Base-by-base conservation (phyloP, 2,888 invertebrate genomes). In the Acanthosepion pharaonis region DNA sequence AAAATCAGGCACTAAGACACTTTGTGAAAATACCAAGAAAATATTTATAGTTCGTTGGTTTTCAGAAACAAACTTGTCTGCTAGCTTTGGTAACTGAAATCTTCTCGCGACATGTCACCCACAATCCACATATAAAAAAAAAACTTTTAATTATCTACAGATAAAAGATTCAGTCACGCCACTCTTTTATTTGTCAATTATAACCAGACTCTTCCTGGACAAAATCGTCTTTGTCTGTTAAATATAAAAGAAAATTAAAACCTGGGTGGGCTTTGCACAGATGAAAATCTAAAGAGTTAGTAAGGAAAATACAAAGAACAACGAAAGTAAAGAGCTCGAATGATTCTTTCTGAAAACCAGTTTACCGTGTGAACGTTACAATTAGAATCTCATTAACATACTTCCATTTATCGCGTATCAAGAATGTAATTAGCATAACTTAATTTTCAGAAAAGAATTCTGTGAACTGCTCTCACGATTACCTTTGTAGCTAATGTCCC, bases 321-420 rank as follows among this genome's bases (percentile, higher is more conserved):
- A 78, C 2, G n/a, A n/a, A n/a, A 15, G n/a, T n/a, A 1, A 78
- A 78, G 11, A 3, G n/a, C n/a, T n/a, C 4, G 78, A n/a, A 15
- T 15, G 5, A 15, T n/a, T n/a, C 78, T 11, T n/a, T n/a, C 9
- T n/a, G 8, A 78, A n/a, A 59, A n/a, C 9, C 11, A n/a, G n/a
- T 78, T 78, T 78, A n/a, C 9, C 78, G 78, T 78, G 78, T 2
- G 78, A 78, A 78, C 18, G 15, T 78, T 78, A 1, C 78, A 78
- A 78, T 78, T 78, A 78, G 78, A 78, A 78, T 78, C 78, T 33
- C n/a, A 78, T 78, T 78, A 78, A 15, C 78, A 78, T 78, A 78
- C 23, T 78, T 78, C 8, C 15, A 15, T 33, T n/a, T 78, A n/a
- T 78, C n/a, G 28, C 78, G 8, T 18, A 78, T n/a, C n/a, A 78